A percentile compares a stretch with the other conserved stretches of the same genome.
phyloP scores from a whole-genome alignment of 2,888 invertebrate species.

The Andrena flavipes region DNA sequence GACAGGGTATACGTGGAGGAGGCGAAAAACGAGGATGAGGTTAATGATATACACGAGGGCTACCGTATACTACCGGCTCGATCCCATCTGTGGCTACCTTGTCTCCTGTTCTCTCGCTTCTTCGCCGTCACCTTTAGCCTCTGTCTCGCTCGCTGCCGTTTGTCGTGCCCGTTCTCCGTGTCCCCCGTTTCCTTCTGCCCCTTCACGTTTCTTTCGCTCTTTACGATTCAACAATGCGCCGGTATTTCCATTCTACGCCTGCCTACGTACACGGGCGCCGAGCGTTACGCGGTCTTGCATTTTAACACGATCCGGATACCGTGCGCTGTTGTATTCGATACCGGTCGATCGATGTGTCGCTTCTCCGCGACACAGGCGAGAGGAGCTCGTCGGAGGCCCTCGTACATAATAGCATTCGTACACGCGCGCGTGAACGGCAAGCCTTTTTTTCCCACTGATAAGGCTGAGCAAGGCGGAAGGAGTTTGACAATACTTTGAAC shows the following conservation, averaged over 20 bases:
- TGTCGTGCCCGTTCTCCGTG: neutral
- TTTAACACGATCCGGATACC: conserved; percentile 37
- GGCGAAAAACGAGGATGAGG: conserved; percentile 82
- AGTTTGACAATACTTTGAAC: no score
- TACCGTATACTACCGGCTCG: conserved; percentile 79
- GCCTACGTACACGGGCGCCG: conserved; percentile 2
- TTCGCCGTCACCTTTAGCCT: neutral
- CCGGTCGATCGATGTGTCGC: conserved; percentile 40
- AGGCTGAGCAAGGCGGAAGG: no score
- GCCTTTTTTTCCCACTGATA: no score
- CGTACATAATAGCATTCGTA: no score
- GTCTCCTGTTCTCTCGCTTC: conserved; percentile 55
- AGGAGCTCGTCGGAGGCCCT: no score
- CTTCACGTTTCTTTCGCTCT: conserved; percentile 52
- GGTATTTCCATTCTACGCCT: conserved; percentile 33
- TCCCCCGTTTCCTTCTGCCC: conserved; percentile 6
- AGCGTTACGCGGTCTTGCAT: conserved; percentile 20
- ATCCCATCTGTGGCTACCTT: conserved; percentile 78
- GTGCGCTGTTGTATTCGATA: conserved; percentile 18
- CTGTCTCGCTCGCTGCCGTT: neutral
- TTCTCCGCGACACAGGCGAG: neutral
- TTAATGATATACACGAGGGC: conserved; percentile 83
- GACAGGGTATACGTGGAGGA: conserved; percentile 65
- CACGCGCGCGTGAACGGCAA: no score
- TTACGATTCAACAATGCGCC: conserved; percentile 61